Percentiles rank a stretch among this genome's conserved stretches.
Conservation (phyloP, 2,888 invertebrate species). For the Rhyacophila evoluta region DNA sequence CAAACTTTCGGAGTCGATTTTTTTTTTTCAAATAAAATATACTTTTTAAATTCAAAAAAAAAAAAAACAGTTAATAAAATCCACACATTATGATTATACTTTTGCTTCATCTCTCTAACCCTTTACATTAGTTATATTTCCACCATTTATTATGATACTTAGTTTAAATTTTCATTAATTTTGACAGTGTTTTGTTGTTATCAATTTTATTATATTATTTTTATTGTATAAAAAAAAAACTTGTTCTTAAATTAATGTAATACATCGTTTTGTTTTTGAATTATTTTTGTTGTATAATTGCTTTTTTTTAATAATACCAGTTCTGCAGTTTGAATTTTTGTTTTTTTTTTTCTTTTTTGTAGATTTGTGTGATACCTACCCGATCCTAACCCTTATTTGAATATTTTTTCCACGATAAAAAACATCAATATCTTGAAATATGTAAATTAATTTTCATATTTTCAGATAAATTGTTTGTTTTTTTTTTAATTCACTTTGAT, state of each 20-base stretch:
- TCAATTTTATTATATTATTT: slow-evolving; percentile 72
- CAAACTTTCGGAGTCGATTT: not conserved
- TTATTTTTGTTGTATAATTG: slow-evolving; percentile 82
- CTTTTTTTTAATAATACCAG: slow-evolving; percentile 81
- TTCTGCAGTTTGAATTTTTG: slow-evolving; percentile 77
- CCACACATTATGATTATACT: not conserved
- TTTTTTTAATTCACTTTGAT: not conserved
- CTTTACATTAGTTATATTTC: slow-evolving; percentile 10
- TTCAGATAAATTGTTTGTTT: not conserved
- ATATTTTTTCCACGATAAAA: not conserved
- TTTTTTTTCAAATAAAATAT: not conserved
- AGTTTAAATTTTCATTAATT: slow-evolving; percentile 52
- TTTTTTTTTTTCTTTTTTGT: slow-evolving; percentile 68
- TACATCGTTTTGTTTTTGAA: slow-evolving; percentile 81
- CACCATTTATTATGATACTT: not conserved
- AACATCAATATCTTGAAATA: not conserved
- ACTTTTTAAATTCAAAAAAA: not conserved
- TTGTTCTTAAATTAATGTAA: slow-evolving; percentile 80
- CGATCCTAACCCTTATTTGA: slow-evolving; percentile 19
- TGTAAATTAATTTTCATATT: not conserved
- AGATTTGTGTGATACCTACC: slow-evolving; percentile 47
- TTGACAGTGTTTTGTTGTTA: slow-evolving; percentile 73
- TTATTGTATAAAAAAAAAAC: slow-evolving; percentile 76
- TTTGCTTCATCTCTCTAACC: not conserved
- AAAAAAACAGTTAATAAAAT: not conserved